Conservation (phyloP, 2,113 vertebrate species). For the Arenaria interpres region DNA sequence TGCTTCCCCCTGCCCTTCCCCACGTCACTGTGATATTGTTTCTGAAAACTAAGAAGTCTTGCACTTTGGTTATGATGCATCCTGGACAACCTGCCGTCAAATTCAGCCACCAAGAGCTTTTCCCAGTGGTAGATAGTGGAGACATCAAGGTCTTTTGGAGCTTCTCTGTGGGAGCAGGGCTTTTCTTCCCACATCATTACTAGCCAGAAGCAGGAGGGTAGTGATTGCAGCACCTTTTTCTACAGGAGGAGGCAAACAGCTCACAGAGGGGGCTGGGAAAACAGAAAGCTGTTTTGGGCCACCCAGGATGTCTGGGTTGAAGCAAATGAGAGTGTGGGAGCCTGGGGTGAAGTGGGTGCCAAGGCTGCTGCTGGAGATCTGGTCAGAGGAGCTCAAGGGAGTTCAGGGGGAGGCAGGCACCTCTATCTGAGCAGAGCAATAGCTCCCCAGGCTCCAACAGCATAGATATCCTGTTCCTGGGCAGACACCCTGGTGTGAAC, state of each 20-base stretch:
- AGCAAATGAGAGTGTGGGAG: fast-evolving
- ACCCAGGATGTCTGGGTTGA: neutral
- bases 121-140: neutral
- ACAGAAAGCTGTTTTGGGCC: neutral
- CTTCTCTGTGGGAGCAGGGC: fast-evolving
- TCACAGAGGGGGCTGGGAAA: neutral
- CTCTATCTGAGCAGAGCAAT: neutral
- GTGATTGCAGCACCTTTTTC: neutral
- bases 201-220: neutral
- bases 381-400: neutral
- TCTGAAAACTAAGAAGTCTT: neutral
- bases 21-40: neutral
- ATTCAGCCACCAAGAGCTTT: neutral
- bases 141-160: neutral
- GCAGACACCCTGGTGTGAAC: neutral
- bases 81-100: neutral
- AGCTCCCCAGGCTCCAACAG: neutral
- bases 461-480: fast-evolving
- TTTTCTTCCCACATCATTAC: fast-evolving
- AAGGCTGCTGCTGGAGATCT: neutral
- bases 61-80: neutral
- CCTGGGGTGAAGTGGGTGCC: neutral
- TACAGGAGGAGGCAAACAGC: neutral
- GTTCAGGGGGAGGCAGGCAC: neutral
- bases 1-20: too few species aligned